Evolutionary conservation across 2,888 invertebrate genomes (phyloP).

Genomic region (Zeuzera pyrina): DNA sequence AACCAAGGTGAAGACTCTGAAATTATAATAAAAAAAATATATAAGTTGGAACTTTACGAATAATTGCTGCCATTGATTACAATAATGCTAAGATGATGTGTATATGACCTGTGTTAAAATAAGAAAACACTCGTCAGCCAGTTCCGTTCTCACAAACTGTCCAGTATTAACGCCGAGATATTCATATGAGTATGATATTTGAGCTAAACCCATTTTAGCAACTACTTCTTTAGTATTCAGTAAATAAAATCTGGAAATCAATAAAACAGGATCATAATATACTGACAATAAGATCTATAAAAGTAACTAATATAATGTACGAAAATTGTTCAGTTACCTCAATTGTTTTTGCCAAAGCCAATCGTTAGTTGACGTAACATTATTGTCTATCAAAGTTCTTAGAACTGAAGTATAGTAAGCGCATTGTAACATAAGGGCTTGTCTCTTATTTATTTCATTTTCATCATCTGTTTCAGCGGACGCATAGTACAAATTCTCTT

Average conservation of each 20-base stretch:
- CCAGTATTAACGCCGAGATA: constrained; percentile 96
- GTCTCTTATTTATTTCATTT: constrained; percentile 87
- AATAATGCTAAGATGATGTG: no score
- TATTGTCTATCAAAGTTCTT: constrained; percentile 80
- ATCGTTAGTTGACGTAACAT: constrained; percentile 77
- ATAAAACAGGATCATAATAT: not conserved
- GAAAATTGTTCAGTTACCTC: constrained; percentile 74
- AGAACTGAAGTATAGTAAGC: constrained; percentile 92
- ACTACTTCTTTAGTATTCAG: constrained; percentile 74
- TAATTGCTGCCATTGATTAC: no score
- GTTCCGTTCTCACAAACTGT: constrained; percentile 94
- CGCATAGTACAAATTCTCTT: constrained; percentile 64
- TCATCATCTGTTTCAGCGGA: constrained; percentile 67
- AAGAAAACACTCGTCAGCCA: constrained; percentile 98
- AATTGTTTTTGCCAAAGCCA: constrained; percentile 98
- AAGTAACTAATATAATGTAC: no score
- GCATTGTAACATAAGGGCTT: constrained; percentile 92
- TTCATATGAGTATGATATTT: constrained; percentile 97
- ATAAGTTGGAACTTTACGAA: not conserved
- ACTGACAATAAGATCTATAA: not conserved
- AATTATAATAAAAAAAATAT: constrained; percentile 16
- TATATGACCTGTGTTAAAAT: constrained; percentile 95
- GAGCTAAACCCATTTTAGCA: constrained; percentile 93
- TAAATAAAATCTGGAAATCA: constrained; percentile 77
- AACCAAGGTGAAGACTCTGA: constrained; percentile 92